Evolutionary conservation across 1,140 invertebrate genomes (phyloP).

Genomic region (Drosophila melanica): DNA sequence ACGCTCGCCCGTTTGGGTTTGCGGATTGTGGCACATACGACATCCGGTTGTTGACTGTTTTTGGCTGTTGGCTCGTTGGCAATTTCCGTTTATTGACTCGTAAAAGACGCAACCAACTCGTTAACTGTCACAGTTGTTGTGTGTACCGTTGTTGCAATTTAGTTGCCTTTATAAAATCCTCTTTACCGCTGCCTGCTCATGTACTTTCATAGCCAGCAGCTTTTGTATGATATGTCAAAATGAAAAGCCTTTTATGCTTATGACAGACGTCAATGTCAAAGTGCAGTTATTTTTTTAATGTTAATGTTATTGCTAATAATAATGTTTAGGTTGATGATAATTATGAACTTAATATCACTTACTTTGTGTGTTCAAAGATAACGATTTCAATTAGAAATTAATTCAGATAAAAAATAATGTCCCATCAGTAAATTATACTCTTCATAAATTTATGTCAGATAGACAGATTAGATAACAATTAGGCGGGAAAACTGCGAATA

Average conservation of each 20-base stretch:
- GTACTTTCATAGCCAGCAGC: slow-evolving; percentile 21
- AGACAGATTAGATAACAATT: slow-evolving; percentile 10
- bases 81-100: slow-evolving; percentile 57
- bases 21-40: slow-evolving; percentile 46
- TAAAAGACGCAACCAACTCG: slow-evolving; percentile 46
- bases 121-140: slow-evolving; percentile 35
- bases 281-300: not conserved
- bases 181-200: slow-evolving; percentile 11
- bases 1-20: slow-evolving; percentile 14
- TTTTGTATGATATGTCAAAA: slow-evolving; percentile 26
- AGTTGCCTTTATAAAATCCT: slow-evolving; percentile 19
- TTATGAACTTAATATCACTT: not conserved
- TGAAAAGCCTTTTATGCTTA: not conserved
- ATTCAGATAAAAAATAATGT: not conserved
- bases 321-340: not conserved
- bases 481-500: not conserved
- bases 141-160: slow-evolving; percentile 35
- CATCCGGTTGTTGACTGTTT: slow-evolving; percentile 47
- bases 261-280: not conserved
- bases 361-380: not conserved
- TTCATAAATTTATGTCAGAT: not conserved
- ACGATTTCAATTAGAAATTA: not conserved
- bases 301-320: not conserved
- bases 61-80: slow-evolving; percentile 40
- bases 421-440: slow-evolving; percentile 5